phyloP scores from a whole-genome alignment of 2,797 vertebrate species.

The Eupleurogrammus muticus region DNA sequence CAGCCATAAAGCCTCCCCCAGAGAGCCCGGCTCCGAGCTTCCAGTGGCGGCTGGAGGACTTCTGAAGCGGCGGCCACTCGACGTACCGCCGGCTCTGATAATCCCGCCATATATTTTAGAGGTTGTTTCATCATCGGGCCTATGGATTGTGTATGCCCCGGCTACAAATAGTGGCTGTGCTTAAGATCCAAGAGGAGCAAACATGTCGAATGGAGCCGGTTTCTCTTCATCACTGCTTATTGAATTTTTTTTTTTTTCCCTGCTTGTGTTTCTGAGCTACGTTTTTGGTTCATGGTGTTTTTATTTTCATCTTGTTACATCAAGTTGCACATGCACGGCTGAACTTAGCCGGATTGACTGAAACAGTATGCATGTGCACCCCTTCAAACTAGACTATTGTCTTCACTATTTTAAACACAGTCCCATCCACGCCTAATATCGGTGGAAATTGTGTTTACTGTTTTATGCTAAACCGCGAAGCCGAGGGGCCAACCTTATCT shows the following conservation, averaged over 20 bases:
- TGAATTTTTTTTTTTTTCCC: slow-evolving; percentile 18
- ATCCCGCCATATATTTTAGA: background rate
- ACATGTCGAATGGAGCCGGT: slow-evolving; percentile 8
- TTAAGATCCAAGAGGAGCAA: slow-evolving; percentile 1
- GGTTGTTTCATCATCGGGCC: slow-evolving; percentile 36
- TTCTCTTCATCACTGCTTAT: slow-evolving; percentile 22
- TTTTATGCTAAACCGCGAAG: slow-evolving; percentile 3
- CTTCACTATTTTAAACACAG: slow-evolving; percentile 11
- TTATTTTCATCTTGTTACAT: slow-evolving; percentile 17
- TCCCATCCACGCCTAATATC: slow-evolving; percentile 1
- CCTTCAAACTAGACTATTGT: background rate
- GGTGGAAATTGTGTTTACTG: slow-evolving; percentile 19
- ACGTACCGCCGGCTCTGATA: slow-evolving; percentile 23
- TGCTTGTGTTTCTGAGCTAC: background rate
- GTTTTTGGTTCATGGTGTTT: slow-evolving; percentile 17
- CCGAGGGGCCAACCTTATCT: background rate
- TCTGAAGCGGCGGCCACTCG: slow-evolving; percentile 44
- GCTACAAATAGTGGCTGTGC: slow-evolving; percentile 9
- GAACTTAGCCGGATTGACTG: background rate
- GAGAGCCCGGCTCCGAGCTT: slow-evolving; percentile 37
- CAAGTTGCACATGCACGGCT: background rate
- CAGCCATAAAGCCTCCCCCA: slow-evolving; percentile 27
- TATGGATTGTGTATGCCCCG: slow-evolving; percentile 21
- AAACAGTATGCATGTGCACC: background rate
- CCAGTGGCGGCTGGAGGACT: slow-evolving; percentile 37